A percentile compares a stretch with the other conserved stretches of the same genome.
Evolutionary conservation across 2,797 vertebrate genomes (phyloP).

Genomic region (Masticophis lateralis): DNA sequence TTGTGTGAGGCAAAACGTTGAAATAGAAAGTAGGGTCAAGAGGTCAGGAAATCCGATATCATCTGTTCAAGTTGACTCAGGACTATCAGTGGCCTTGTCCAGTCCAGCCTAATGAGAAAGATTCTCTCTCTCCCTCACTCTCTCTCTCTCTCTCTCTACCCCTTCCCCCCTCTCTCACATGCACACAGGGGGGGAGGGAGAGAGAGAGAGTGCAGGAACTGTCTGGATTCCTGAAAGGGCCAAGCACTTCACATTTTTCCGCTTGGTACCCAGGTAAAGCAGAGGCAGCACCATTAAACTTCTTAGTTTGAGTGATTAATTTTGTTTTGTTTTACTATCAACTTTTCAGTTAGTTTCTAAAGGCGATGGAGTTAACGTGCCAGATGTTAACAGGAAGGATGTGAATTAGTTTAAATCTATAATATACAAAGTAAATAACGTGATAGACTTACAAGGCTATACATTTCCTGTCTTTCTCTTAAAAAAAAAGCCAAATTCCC

Average conservation of each 20-base stretch:
- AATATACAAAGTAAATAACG: conserved; percentile 72
- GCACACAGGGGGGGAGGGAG: background rate
- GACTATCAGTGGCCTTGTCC: background rate
- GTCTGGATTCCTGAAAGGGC: background rate
- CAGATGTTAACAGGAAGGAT: conserved; percentile 72
- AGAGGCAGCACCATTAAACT: background rate
- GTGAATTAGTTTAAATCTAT: conserved; percentile 73
- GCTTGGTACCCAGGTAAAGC: conserved; percentile 47
- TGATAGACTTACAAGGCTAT: conserved; percentile 79
- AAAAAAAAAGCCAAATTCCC: conserved; percentile 69
- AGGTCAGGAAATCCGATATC: conserved; percentile 37
- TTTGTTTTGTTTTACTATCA: conserved; percentile 65
- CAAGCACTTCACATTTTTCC: conserved; percentile 10
- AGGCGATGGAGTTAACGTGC: conserved; percentile 62
- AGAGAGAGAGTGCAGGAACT: background rate
- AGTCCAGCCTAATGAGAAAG: background rate
- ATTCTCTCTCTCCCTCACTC: no score
- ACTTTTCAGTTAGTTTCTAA: conserved; percentile 64
- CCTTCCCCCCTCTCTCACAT: background rate
- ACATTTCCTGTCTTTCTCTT: conserved; percentile 74
- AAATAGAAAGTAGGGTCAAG: conserved; percentile 27
- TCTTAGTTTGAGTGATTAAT: conserved; percentile 35
- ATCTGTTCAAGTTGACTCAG: conserved; percentile 37
- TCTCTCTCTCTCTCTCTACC: no score
- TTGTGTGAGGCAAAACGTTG: conserved; percentile 14